Conservation (phyloP, 2,888 invertebrate genomes). For the Ametastegia equiseti region DNA sequence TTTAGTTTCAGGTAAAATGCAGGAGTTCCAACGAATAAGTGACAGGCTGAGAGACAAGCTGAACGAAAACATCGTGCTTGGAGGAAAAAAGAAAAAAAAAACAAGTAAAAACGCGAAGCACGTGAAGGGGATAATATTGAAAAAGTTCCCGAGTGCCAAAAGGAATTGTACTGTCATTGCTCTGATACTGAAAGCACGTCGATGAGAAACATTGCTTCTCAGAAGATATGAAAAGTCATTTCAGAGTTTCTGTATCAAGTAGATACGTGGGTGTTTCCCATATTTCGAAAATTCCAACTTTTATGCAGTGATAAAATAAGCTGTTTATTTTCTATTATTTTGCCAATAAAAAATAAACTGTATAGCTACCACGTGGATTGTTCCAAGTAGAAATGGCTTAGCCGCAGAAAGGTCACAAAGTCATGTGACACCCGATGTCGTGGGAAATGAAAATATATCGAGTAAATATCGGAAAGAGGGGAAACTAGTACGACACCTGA, state of each 20-base stretch:
- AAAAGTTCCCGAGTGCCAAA: background rate
- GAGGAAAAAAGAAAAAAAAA: too few relatives aligned
- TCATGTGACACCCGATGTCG: constrained; percentile 3
- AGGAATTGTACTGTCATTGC: background rate
- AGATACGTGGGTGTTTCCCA: background rate
- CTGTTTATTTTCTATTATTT: background rate
- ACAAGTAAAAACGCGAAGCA: background rate
- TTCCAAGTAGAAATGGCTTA: background rate
- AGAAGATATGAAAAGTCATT: background rate
- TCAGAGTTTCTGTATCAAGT: constrained; percentile 2
- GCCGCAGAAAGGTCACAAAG: background rate
- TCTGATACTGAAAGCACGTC: background rate
- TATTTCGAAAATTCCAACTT: background rate
- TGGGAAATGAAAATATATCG: constrained; percentile 29
- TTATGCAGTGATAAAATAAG: background rate
- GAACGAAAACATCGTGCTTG: constrained; percentile 1
- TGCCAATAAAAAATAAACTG: background rate
- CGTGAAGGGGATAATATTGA: background rate
- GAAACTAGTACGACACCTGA: constrained; percentile 11
- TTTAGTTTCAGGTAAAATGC: background rate
- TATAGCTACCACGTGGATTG: background rate
- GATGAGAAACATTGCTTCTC: background rate
- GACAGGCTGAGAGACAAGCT: constrained; percentile 15
- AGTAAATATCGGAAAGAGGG: constrained; percentile 1
- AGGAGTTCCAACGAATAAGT: constrained; percentile 6